Percentiles rank a stretch among this genome's conserved stretches.
Evolutionary conservation across 2,888 invertebrate species (phyloP).

Genomic region (Conistra vaccinii): DNA sequence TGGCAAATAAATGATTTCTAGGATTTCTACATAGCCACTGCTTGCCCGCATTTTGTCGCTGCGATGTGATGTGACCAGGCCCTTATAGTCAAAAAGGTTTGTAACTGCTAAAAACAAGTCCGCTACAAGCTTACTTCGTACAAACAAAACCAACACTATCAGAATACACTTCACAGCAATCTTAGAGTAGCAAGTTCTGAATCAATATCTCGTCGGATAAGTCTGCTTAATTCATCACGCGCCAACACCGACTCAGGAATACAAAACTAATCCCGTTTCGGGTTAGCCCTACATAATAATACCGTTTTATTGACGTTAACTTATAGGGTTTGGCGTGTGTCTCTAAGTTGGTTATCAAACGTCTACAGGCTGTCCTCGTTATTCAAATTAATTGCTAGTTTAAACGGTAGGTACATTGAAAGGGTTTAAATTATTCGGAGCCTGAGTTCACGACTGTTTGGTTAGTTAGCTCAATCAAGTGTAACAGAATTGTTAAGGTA

Average conservation of each 20-base stretch:
- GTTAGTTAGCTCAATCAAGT: conserved; percentile 18
- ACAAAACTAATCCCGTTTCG: conserved; percentile 64
- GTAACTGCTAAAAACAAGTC: background rate
- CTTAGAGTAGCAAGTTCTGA: conserved; percentile 61
- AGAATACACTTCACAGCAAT: conserved; percentile 57
- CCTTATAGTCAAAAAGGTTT: background rate
- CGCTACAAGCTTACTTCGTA: conserved; percentile 31
- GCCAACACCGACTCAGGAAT: conserved; percentile 50
- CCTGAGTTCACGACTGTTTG: conserved; percentile 25
- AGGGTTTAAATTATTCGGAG: conserved; percentile 50
- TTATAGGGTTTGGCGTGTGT: conserved; percentile 62
- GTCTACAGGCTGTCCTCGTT: conserved; percentile 61
- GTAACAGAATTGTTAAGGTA: background rate
- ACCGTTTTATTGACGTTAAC: conserved; percentile 65
- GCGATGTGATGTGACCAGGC: background rate
- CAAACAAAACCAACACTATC: conserved; percentile 51
- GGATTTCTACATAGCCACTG: background rate
- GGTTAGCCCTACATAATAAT: conserved; percentile 62
- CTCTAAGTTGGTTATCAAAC: conserved; percentile 63
- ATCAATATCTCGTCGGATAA: conserved; percentile 66
- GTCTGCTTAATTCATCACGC: conserved; percentile 65
- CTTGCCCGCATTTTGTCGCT: background rate
- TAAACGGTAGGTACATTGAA: conserved; percentile 49
- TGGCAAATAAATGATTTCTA: too few species aligned
- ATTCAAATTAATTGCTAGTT: conserved; percentile 65